Evolutionary conservation across 2,888 invertebrate species (phyloP).

Genomic region (Aphodius granarius): DNA sequence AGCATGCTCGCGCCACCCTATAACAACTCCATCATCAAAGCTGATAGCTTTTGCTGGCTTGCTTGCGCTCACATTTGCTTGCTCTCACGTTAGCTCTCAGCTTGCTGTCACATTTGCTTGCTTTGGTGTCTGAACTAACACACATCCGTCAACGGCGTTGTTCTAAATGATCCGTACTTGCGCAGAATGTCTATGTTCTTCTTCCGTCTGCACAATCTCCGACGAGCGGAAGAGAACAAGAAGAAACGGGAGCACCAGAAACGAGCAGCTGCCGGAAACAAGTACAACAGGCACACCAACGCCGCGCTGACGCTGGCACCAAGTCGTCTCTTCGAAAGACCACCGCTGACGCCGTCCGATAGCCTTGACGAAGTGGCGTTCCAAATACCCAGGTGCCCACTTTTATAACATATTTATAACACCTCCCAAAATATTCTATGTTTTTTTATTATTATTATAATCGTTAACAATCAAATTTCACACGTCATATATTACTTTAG

Average conservation of each 20-base stretch:
- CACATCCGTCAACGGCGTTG: neutral
- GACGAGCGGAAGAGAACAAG: constrained; percentile 79
- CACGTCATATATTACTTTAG: too few relatives aligned
- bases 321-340: constrained; percentile 80
- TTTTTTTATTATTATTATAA: too few relatives aligned
- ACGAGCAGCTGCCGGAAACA: constrained; percentile 37
- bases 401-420: neutral
- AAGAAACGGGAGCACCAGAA: constrained; percentile 58
- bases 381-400: constrained; percentile 85
- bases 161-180: neutral
- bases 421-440: neutral
- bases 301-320: constrained; percentile 69
- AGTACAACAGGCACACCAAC: constrained; percentile 58
- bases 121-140: neutral
- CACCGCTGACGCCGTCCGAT: constrained; percentile 83
- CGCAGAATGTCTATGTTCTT: constrained; percentile 91
- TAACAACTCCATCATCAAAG: neutral
- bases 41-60: neutral
- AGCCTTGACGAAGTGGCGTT: constrained; percentile 90
- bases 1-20: too few relatives aligned
- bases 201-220: constrained; percentile 91
- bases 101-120: too few relatives aligned
- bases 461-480: too few relatives aligned
- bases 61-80: too few relatives aligned
- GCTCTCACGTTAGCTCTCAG: too few relatives aligned